Evolutionary conservation across 1,140 invertebrate genomes (phyloP).

Genomic region (Parapsyche elsis): DNA sequence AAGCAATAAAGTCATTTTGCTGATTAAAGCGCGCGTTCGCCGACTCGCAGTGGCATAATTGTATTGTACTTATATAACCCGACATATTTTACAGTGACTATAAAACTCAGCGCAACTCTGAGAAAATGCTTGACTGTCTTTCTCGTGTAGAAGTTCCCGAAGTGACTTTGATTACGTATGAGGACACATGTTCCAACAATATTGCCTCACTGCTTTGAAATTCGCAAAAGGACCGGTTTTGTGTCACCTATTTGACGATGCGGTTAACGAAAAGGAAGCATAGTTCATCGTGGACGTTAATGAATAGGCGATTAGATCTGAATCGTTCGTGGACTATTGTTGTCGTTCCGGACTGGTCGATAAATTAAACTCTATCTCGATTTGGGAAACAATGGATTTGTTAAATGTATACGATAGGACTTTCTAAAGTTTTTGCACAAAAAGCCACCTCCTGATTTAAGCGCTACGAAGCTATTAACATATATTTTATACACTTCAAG

Average conservation of each 20-base stretch:
- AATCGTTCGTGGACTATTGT: too few relatives aligned
- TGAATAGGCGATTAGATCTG: too few relatives aligned
- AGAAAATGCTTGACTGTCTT: too few relatives aligned
- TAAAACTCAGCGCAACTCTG: not conserved
- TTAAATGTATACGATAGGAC: too few relatives aligned
- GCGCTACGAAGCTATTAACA: too few relatives aligned
- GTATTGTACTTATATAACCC: not conserved
- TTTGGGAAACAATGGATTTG: too few relatives aligned
- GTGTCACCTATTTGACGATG: not conserved
- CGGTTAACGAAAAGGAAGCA: not conserved
- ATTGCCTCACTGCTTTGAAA: not conserved
- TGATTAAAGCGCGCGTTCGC: conserved; percentile 5
- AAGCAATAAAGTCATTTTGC: conserved; percentile 6
- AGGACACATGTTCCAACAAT: not conserved
- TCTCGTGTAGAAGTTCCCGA: too few relatives aligned
- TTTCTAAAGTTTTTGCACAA: too few relatives aligned
- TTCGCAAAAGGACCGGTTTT: not conserved
- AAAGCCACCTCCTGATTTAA: too few relatives aligned
- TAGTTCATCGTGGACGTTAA: not conserved
- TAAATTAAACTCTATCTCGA: too few relatives aligned
- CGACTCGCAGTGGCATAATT: not conserved
- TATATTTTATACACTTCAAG: too few relatives aligned
- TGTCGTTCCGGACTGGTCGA: too few relatives aligned
- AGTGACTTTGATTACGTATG: not conserved
- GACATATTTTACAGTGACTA: conserved; percentile 2